Percentiles rank a stretch among this genome's conserved stretches.
Evolutionary conservation across 2,797 vertebrate species (phyloP).

Genomic region (Sebastes diploproa): DNA sequence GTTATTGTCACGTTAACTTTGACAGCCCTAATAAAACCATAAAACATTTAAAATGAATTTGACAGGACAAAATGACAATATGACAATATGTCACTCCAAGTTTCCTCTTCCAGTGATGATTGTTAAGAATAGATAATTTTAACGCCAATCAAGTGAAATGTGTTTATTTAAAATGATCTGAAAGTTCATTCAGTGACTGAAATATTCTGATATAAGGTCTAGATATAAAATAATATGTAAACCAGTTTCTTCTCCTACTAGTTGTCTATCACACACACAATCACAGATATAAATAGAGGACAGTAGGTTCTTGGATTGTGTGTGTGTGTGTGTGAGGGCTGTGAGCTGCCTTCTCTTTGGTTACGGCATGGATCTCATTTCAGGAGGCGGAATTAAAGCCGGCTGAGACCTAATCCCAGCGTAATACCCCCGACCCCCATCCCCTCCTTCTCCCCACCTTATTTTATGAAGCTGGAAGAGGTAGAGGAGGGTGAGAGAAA

Average conservation of each 20-base stretch:
- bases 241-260: neutral
- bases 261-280: neutral
- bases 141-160: neutral
- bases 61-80: no score
- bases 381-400: conserved; percentile 74
- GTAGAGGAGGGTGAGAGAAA: conserved; percentile 24
- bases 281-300: conserved; percentile 1
- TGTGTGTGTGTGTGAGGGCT: conserved; percentile 14
- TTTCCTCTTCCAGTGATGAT: neutral
- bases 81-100: neutral
- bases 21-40: no score
- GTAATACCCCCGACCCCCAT: conserved; percentile 45
- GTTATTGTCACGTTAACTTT: no score
- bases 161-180: neutral
- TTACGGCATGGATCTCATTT: conserved; percentile 66
- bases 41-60: no score
- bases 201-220: neutral
- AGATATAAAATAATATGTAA: neutral
- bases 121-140: neutral
- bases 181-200: neutral
- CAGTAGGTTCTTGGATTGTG: neutral
- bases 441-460: neutral
- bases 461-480: conserved; percentile 47
- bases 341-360: conserved; percentile 54
- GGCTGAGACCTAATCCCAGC: conserved; percentile 71